Evolutionary conservation across 1,140 invertebrate species (phyloP).

Genomic region (Lepidurus packardi): DNA sequence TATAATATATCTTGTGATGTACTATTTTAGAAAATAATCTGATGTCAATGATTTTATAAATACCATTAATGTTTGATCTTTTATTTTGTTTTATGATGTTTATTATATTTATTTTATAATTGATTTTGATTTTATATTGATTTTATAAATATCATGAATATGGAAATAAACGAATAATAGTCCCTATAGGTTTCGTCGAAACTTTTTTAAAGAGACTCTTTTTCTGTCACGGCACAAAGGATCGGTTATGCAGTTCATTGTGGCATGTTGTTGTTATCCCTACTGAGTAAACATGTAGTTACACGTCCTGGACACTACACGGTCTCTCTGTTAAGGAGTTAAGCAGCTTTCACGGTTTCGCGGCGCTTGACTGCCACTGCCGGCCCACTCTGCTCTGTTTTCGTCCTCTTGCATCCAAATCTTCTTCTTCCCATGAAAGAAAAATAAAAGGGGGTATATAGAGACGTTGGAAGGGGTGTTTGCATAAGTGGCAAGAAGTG

Average conservation of each 20-base stretch:
- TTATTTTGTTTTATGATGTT: too few species aligned
- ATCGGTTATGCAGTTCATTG: background rate
- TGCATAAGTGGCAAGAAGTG: slow-evolving; percentile 18
- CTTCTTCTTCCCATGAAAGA: background rate
- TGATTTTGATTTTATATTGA: too few species aligned
- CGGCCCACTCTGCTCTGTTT: background rate
- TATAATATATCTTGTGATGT: too few species aligned
- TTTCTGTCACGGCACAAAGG: background rate
- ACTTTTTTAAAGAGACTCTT: background rate
- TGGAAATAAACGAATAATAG: too few species aligned
- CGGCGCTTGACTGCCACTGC: background rate
- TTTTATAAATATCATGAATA: too few species aligned
- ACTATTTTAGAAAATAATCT: too few species aligned
- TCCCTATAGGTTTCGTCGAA: too few species aligned
- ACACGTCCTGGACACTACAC: background rate
- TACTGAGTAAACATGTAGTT: background rate
- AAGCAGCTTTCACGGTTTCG: background rate
- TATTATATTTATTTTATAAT: too few species aligned
- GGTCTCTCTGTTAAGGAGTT: background rate
- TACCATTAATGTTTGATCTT: too few species aligned
- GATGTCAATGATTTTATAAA: too few species aligned
- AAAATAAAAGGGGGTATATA: background rate
- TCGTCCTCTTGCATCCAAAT: background rate
- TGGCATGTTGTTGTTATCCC: background rate
- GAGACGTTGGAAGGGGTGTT: slow-evolving; percentile 11